Evolutionary conservation across 2,797 vertebrate genomes (phyloP).

Genomic region (Leucoraja ocellata): DNA sequence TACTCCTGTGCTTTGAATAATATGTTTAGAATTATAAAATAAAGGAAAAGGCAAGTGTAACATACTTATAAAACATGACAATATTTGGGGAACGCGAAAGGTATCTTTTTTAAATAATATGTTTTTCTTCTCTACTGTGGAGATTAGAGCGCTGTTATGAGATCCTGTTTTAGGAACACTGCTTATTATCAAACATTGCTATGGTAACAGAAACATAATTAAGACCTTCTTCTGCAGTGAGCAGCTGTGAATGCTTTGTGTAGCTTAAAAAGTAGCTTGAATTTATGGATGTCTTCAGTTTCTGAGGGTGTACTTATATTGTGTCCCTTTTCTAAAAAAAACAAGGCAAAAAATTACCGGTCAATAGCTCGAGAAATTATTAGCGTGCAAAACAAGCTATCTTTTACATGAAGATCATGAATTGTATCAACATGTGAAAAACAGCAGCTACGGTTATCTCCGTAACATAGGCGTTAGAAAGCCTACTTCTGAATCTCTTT

Average conservation of each 20-base stretch:
- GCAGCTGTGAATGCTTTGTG: slow-evolving; percentile 29
- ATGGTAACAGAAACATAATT: slow-evolving; percentile 37
- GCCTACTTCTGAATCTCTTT: not conserved
- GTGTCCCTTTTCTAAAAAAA: not conserved
- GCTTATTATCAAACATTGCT: slow-evolving; percentile 37
- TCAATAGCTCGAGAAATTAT: not conserved
- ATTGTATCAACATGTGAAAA: not conserved
- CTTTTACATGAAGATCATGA: not conserved
- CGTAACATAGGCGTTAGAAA: not conserved
- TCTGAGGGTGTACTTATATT: slow-evolving; percentile 11
- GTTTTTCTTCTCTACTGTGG: slow-evolving; percentile 22
- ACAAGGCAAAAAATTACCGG: not conserved
- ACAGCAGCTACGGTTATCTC: not conserved
- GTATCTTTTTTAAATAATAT: slow-evolving; percentile 26
- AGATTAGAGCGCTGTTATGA: slow-evolving; percentile 20
- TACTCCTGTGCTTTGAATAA: not conserved
- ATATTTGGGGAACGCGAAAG: not conserved
- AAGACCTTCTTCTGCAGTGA: slow-evolving; percentile 26
- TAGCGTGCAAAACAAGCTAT: not conserved
- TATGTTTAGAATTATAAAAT: slow-evolving; percentile 5
- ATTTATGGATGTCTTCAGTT: slow-evolving; percentile 29
- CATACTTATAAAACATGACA: not conserved
- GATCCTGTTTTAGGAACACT: slow-evolving; percentile 18
- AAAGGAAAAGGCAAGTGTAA: not conserved
- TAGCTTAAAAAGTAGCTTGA: slow-evolving; percentile 21